Evolutionary conservation across 1,140 invertebrate species (phyloP).

Genomic region (Ips nitidus): DNA sequence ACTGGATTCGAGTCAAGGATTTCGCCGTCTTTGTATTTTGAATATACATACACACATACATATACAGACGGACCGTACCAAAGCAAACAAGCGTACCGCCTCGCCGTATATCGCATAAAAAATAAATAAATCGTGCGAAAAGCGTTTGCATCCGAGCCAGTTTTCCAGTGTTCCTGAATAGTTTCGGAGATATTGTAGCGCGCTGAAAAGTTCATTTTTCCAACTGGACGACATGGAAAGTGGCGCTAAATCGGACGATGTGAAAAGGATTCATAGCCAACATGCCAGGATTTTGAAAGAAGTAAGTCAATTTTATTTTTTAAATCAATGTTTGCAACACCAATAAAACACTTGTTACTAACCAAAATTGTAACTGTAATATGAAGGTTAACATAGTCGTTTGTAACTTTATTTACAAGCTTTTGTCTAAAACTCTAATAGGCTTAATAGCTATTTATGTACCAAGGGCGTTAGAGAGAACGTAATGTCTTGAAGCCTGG

Average conservation of each 20-base stretch:
- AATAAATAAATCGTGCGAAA: slow-evolving; percentile 20
- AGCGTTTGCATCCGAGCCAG: slow-evolving; percentile 1
- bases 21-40: slow-evolving; percentile 27
- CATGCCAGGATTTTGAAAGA: slow-evolving; percentile 35
- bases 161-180: background rate
- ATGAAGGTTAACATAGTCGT: no score
- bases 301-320: slow-evolving; percentile 18
- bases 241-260: slow-evolving; percentile 2
- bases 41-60: background rate
- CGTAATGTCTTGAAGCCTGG: no score
- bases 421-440: no score
- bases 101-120: background rate
- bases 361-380: no score
- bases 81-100: slow-evolving; percentile 1
- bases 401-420: no score
- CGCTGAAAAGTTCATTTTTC: background rate
- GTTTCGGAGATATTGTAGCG: background rate
- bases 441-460: no score
- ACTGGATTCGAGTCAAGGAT: slow-evolving; percentile 34
- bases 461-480: no score
- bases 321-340: background rate
- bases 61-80: slow-evolving; percentile 17
- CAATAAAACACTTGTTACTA: no score
- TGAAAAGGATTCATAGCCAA: slow-evolving; percentile 21
- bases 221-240: slow-evolving; percentile 10